phyloP scores from a whole-genome alignment of 2,888 invertebrate species.

The Perithous albicinctus region DNA sequence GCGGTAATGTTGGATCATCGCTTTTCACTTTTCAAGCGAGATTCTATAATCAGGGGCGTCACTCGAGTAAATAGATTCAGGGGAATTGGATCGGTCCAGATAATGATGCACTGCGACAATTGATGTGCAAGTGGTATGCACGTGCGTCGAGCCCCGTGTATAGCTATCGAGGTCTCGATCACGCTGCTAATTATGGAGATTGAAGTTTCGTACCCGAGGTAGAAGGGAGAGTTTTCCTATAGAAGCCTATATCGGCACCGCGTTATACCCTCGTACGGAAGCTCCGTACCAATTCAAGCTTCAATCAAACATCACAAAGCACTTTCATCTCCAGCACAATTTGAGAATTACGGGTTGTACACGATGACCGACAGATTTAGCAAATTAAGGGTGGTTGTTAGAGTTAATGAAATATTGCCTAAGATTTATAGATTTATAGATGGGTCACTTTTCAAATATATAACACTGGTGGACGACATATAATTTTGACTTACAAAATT shows the following conservation, averaged over 20 bases:
- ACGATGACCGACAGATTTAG: not conserved
- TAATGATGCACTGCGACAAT: slow-evolving; percentile 39
- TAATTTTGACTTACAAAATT: no score
- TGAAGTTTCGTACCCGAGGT: slow-evolving; percentile 27
- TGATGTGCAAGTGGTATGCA: slow-evolving; percentile 6
- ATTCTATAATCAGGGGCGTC: slow-evolving; percentile 36
- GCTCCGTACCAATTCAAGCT: slow-evolving; percentile 5
- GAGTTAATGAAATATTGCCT: not conserved
- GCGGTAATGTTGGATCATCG: slow-evolving; percentile 28
- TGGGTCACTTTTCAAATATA: no score
- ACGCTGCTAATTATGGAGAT: slow-evolving; percentile 44
- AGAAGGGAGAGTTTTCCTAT: not conserved
- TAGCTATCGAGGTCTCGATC: slow-evolving; percentile 10
- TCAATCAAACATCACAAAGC: slow-evolving; percentile 24
- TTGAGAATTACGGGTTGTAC: not conserved
- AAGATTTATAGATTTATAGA: no score
- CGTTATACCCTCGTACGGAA: not conserved
- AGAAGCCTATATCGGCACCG: not conserved
- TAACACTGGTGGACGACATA: no score
- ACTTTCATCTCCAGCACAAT: not conserved
- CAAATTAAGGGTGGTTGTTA: not conserved
- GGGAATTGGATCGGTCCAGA: slow-evolving; percentile 41
- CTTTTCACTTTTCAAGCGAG: slow-evolving; percentile 4
- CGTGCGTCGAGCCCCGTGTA: not conserved
- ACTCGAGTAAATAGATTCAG: slow-evolving; percentile 44